Evolutionary conservation across 2,888 invertebrate genomes (phyloP), one percentile per base, ranked within the genome.

Genomic region (Bellardia pandia): DNA sequence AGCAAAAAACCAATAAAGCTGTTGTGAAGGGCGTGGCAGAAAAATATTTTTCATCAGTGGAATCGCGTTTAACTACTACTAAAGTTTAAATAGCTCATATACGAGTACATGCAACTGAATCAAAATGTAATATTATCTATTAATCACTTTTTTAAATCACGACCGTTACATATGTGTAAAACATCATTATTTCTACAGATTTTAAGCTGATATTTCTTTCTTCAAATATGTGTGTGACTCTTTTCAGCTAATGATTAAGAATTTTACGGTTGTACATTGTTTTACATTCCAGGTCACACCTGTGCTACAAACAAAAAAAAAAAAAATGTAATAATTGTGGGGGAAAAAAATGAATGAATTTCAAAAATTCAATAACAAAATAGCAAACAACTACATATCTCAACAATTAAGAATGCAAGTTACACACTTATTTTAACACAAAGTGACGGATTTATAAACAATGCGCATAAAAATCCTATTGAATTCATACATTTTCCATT

Each of bases 281-380:
- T 60, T 8, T 13, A 56, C 37, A 78, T 72, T 40, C 68, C 53
- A 56, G 51, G 30, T 30, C 68, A 62, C 85, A 85, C 85, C 85
- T 85, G 74, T 62, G 69, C 69, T 69, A 75, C 45, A 79, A 79
- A 68, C 69, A 5, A 62, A 56, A 68, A 45, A 9, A 75, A 58
- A 42, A 53, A 23, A 66, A 23, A 23, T 42, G 6, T 13, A 62
- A n/a, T 33, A 16, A 42, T 11, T 16, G 11, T 56, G 33, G n/a
- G 13, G 62, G n/a, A n/a, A 76, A 82, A 68, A 56, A 58, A 7
- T 37, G 11, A 79, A 62, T 66, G 45, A 68, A 68, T 69, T 45
- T 45, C 7, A 58, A 45, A 42, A 69, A 79, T 85, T 62, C 60
- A 62, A 68, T 42, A 53, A 5, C 9, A 14, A 71, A 82, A 30